Percentiles rank a stretch among this genome's conserved stretches.
Evolutionary conservation across 2,113 vertebrate species (phyloP).

Genomic region (Chionomys nivalis): DNA sequence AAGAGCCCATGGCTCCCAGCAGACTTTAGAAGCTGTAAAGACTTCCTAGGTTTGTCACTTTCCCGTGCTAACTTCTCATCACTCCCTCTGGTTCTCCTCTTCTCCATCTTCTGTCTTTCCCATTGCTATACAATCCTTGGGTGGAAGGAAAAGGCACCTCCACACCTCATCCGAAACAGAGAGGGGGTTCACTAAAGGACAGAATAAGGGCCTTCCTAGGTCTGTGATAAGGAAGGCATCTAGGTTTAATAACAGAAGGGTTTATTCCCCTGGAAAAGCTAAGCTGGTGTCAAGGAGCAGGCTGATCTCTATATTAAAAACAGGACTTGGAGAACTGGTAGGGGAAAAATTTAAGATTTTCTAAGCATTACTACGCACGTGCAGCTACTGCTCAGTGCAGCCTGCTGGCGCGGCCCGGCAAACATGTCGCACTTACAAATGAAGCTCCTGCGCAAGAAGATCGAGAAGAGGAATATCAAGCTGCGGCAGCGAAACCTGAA

Average conservation of each 20-base stretch:
- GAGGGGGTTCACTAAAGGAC: neutral
- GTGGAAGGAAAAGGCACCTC: neutral
- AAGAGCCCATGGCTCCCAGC: neutral
- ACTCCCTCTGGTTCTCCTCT: neutral
- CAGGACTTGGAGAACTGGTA: neutral
- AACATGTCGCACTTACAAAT: no score
- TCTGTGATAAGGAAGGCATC: neutral
- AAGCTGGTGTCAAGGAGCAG: neutral
- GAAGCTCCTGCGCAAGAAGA: no score
- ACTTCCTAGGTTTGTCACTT: neutral
- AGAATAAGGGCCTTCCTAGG: neutral
- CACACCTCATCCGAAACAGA: neutral
- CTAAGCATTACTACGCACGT: no score
- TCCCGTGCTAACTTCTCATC: neutral
- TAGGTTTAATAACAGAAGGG: slow-evolving; percentile 14
- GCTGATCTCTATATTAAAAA: slow-evolving; percentile 23
- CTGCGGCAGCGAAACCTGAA: no score
- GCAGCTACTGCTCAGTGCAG: no score
- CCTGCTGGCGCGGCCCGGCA: no score
- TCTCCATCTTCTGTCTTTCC: neutral
- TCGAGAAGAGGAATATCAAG: no score
- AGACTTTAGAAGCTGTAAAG: neutral
- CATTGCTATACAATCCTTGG: slow-evolving; percentile 18
- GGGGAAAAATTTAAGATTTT: no score
- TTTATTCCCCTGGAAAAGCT: neutral